Evolutionary conservation across 2,888 invertebrate genomes (phyloP).

Genomic region (Diachrysia chrysitis): DNA sequence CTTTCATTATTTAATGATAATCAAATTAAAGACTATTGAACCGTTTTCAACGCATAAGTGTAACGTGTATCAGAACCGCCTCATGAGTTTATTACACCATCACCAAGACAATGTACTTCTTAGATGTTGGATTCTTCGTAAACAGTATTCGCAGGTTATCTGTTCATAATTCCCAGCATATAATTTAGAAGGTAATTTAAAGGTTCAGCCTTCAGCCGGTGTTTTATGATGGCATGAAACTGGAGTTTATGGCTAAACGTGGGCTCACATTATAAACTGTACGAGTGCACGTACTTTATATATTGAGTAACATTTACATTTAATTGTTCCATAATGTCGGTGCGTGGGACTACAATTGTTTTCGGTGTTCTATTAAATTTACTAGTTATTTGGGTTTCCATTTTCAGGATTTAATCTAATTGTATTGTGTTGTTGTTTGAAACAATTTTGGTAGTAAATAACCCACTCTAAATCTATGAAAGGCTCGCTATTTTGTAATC

Average conservation of each 20-base stretch:
- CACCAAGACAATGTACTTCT: background rate
- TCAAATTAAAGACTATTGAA: background rate
- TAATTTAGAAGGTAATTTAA: conserved; percentile 45
- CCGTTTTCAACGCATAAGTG: background rate
- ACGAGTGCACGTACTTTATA: conserved; percentile 15
- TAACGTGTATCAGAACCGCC: background rate
- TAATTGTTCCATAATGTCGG: conserved; percentile 30
- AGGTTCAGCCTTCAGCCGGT: conserved; percentile 14
- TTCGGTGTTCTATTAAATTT: conserved; percentile 7
- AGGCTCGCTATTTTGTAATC: conserved; percentile 1
- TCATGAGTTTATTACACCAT: background rate
- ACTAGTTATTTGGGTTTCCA: conserved; percentile 8
- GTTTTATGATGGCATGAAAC: conserved; percentile 34
- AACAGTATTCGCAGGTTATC: background rate
- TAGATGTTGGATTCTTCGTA: background rate
- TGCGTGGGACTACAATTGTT: conserved; percentile 7
- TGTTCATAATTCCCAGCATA: conserved; percentile 28
- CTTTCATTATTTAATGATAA: background rate
- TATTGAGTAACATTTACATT: conserved; percentile 9
- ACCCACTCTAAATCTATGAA: background rate
- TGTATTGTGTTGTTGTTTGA: conserved; percentile 3
- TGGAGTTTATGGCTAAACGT: conserved; percentile 6
- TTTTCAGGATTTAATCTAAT: conserved; percentile 9
- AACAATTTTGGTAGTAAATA: background rate
- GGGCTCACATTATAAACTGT: conserved; percentile 32